phyloP scores from a whole-genome alignment of 2,113 vertebrate species.

The Anser brachyrhynchus region DNA sequence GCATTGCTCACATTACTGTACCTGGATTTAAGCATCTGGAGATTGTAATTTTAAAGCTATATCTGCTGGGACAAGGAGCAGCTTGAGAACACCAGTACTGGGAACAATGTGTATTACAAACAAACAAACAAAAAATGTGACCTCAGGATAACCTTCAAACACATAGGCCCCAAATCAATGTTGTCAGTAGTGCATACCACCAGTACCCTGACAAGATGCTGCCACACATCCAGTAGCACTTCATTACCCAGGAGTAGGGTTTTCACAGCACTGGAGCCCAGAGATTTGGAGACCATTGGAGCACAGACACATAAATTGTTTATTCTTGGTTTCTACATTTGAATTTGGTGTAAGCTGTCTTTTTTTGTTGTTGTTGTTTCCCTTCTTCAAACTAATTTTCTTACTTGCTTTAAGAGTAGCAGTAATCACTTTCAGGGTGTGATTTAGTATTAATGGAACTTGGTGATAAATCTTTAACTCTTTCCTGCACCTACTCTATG shows the following conservation, averaged over 20 bases:
- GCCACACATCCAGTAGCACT: background rate
- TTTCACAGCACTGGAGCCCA: background rate
- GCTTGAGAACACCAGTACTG: background rate
- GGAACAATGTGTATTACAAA: accelerated
- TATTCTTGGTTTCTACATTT: background rate
- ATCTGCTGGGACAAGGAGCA: background rate
- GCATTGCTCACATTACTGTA: background rate
- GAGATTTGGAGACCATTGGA: background rate
- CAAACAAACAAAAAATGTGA: background rate
- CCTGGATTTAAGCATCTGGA: background rate
- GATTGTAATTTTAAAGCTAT: background rate
- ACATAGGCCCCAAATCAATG: background rate
- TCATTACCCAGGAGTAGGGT: background rate
- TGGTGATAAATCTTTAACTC: background rate
- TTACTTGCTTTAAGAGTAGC: background rate
- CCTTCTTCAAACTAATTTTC: background rate
- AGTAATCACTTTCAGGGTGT: background rate
- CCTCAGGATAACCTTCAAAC: background rate
- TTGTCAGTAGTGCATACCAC: background rate
- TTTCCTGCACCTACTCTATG: background rate
- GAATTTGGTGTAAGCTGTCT: background rate
- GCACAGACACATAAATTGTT: accelerated
- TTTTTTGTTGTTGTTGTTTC: background rate
- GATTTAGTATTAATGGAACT: background rate
- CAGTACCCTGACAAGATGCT: background rate